Conservation (phyloP, 2,888 invertebrate genomes). For the Lamproptera curius region DNA sequence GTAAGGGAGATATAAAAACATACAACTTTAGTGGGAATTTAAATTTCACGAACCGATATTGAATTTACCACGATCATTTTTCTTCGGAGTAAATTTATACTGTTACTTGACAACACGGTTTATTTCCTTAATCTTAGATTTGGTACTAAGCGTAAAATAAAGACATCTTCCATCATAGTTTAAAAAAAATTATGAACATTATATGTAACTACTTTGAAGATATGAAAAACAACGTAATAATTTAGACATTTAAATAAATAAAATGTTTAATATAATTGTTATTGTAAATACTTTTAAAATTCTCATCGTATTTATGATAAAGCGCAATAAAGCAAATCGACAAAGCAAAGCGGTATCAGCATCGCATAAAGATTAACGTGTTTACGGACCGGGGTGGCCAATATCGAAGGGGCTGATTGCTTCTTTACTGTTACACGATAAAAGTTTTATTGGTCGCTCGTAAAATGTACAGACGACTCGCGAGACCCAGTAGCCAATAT, state of each 20-base stretch:
- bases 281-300: conserved; percentile 9
- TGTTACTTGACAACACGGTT: too few relatives aligned
- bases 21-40: too few relatives aligned
- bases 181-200: too few relatives aligned
- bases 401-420: conserved; percentile 75
- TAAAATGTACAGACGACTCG: conserved; percentile 72
- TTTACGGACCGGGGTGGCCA: conserved; percentile 72
- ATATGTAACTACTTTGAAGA: too few relatives aligned
- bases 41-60: too few relatives aligned
- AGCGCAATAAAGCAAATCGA: too few relatives aligned
- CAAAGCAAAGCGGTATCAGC: conserved; percentile 55
- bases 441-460: conserved; percentile 72
- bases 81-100: too few relatives aligned
- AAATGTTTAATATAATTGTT: neutral
- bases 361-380: conserved; percentile 72
- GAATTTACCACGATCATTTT: too few relatives aligned
- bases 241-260: neutral
- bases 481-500: conserved; percentile 72
- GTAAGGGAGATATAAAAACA: too few relatives aligned
- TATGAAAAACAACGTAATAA: neutral
- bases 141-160: too few relatives aligned
- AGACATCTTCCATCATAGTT: too few relatives aligned
- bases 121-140: too few relatives aligned
- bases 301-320: conserved; percentile 9
- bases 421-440: conserved; percentile 79